Evolutionary conservation across 2,888 invertebrate species (phyloP), one percentile per base, ranked within the genome.

Genomic region (Cheilosia variabilis): DNA sequence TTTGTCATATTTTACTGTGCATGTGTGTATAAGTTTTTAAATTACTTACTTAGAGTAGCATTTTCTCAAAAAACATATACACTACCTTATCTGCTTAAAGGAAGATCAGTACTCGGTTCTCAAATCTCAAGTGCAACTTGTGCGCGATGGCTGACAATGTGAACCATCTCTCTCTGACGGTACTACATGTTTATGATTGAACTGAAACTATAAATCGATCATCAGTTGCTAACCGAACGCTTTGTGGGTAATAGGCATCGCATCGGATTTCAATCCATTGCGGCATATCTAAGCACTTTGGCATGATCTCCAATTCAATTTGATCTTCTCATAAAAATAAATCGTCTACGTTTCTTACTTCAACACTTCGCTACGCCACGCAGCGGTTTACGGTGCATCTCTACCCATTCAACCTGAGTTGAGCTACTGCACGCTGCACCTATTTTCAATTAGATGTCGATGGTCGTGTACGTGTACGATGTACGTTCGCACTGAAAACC

Each of bases 161-260:
- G 9, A 31, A 31, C 31, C 37, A 13, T 37, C 13, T 37, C 5
- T n/a, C 10, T n/a, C 52, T 19, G 60, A 41, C 71, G n/a, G 34
- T 37, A 41, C 34, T 73, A 2, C 31, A 31, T 22, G 7, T 9
- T 43, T 17, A 53, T 69, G 47, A 50, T 19, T 19, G 15, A 45
- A 60, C 60, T 50, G 43, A 43, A 63, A 22, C 41, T 22, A 66
- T 68, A 79, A 69, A 65, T 79, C 68, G 34, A 57, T 69, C 69
- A 31, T 41, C 53, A 60, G 34, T 24, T 68, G 45, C 78, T 79
- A 73, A 63, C 68, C 27, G 52, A 78, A 53, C 63, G 58, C 57
- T 63, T 52, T 76, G 63, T 66, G 43, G 68, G 47, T 83, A 73
- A 72, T 57, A 60, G 71, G 60, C 63, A 83, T 63, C 31, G 57